Evolutionary conservation across 2,888 invertebrate genomes (phyloP), one percentile per base, ranked within the genome.

Genomic region (Drosophila melanocephala): DNA sequence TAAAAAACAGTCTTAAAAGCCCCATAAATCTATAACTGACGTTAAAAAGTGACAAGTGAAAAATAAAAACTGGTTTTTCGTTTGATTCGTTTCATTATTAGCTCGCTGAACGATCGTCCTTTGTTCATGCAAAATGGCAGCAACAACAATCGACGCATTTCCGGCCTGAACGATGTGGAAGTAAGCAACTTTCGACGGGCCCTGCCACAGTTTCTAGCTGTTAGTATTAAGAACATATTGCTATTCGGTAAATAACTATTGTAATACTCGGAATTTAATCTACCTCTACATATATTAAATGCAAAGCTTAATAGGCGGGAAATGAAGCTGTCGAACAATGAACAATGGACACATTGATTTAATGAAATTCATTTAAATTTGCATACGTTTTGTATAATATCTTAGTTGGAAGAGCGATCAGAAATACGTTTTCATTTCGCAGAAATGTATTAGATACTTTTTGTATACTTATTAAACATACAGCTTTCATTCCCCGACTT

Each of bases 201-300:
- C 0, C 90, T 96, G 56, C 96, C 97, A 3, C 97, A 97, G 94
- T 94, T 96, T 79, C 91, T 96, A 79, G 97, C 97, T n/a, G 97
- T 97, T 35, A 95, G 95, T 85, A 96, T 96, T 28, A 97, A 97
- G 93, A 97, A 97, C 93, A 94, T 96, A 69, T 94, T 97, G 44
- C 94, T 97, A 42, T 93, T 97, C 80, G 96, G 95, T 95, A 93
- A 94, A 93, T 90, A 86, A 88, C 60, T 59, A 47, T 47, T 64
- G 56, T 55, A 69, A 59, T 66, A 72, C 55, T 71, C 35, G 53
- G 33, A 39, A 47, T 64, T 50, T 39, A 32, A 72, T 28, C 47
- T 14, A 26, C 44, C 6, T 51, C 44, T 59, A 44, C 30, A 44
- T 14, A 52, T 35, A 47, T 65, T 5, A 16, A 35, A 42, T 44